Evolutionary conservation across 2,888 invertebrate species (phyloP).

Genomic region (Campoplex capitator): DNA sequence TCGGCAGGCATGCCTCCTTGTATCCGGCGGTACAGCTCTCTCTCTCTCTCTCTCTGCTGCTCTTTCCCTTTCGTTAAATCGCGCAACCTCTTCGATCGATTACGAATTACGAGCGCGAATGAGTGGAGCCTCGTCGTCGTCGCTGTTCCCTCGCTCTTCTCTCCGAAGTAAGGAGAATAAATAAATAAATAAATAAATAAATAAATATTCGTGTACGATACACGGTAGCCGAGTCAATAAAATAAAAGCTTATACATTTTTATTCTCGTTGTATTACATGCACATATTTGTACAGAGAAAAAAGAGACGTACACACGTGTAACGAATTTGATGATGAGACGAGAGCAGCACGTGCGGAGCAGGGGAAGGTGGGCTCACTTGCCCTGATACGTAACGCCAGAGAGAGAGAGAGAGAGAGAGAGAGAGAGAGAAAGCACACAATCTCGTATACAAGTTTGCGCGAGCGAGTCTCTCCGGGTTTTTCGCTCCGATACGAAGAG

Average conservation of each 20-base stretch:
- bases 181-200: slow-evolving; percentile 29
- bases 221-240: slow-evolving; percentile 36
- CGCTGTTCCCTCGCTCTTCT: background rate
- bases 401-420: background rate
- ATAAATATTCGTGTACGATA: slow-evolving; percentile 1
- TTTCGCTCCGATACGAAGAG: slow-evolving; percentile 65
- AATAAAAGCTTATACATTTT: slow-evolving; percentile 9
- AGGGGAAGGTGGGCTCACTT: slow-evolving; percentile 38
- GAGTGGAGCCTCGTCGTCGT: background rate
- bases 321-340: slow-evolving; percentile 32
- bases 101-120: slow-evolving; percentile 54
- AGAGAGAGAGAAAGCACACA: background rate
- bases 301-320: slow-evolving; percentile 16
- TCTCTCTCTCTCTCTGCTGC: background rate
- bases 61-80: slow-evolving; percentile 35
- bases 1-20: slow-evolving; percentile 39
- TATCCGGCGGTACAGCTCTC: slow-evolving; percentile 18
- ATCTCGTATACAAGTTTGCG: slow-evolving; percentile 20
- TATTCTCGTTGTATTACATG: background rate
- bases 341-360: slow-evolving; percentile 60
- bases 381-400: slow-evolving; percentile 53
- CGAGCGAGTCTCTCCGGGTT: slow-evolving; percentile 42
- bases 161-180: background rate
- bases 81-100: slow-evolving; percentile 54
- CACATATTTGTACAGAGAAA: background rate